These are phyloP conservation scores for Arremon aurantiirostris DNA, from an alignment of 2,797 vertebrate genomes.

Conservation along the genomic window DNA sequence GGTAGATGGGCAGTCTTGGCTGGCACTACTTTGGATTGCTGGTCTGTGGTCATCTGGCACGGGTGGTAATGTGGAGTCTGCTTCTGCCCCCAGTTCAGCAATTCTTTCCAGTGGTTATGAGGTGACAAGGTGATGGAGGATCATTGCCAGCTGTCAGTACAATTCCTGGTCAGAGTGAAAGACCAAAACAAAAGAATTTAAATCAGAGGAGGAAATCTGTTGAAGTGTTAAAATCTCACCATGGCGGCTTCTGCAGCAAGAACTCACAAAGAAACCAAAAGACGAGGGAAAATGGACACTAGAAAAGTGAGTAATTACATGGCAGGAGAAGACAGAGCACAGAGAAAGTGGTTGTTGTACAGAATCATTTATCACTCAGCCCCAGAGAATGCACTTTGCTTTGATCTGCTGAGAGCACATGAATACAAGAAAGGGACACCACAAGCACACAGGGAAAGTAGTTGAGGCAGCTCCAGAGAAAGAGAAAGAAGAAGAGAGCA, in stretches of 20 bases:
- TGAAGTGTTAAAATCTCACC: not conserved
- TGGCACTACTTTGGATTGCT: not conserved
- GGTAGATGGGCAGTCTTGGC: not conserved
- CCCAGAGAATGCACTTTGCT: not conserved
- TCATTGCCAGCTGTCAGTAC: not conserved
- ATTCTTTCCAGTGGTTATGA: not conserved
- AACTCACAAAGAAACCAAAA: not conserved
- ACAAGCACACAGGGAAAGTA: not conserved
- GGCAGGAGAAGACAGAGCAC: slow-evolving; percentile 24
- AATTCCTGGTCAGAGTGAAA: slow-evolving; percentile 7
- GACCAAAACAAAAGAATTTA: not conserved
- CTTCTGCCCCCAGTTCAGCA: not conserved
- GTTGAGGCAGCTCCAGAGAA: not conserved
- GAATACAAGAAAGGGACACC: not conserved
- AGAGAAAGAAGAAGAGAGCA: not conserved
- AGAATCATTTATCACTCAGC: not conserved
- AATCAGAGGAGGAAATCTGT: not conserved
- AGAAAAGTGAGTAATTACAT: not conserved
- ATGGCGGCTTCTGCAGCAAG: not conserved
- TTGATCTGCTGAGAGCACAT: not conserved
- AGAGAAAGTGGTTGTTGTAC: not conserved
- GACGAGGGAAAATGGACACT: not conserved
- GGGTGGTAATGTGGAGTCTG: not conserved
- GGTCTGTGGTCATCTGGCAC: not conserved
- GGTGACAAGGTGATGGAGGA: not conserved